These are phyloP conservation scores for Drosophila yakuba DNA, from an alignment of 1,140 invertebrate genomes.

Conservation along the genomic window DNA sequence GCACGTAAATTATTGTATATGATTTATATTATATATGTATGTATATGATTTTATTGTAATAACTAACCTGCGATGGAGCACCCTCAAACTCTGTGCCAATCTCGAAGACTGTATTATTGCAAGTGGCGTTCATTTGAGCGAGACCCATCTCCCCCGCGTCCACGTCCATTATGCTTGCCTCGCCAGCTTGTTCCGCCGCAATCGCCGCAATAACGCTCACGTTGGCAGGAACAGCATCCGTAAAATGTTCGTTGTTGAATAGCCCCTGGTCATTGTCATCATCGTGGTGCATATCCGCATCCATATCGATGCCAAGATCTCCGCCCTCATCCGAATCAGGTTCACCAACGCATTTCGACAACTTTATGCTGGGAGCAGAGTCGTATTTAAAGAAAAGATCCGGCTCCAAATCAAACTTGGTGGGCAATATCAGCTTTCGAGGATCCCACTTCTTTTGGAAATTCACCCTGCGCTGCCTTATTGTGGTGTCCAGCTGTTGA, in stretches of 20 bases:
- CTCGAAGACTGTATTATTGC: slow-evolving; percentile 75
- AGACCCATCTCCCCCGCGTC: slow-evolving; percentile 22
- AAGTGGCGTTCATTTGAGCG: slow-evolving; percentile 13
- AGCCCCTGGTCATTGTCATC: slow-evolving; percentile 63
- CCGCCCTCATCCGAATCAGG: slow-evolving; percentile 43
- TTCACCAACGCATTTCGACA: slow-evolving; percentile 39
- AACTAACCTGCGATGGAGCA: slow-evolving; percentile 70
- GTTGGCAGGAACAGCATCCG: slow-evolving; percentile 32
- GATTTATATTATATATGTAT: not conserved
- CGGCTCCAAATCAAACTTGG: slow-evolving; percentile 61
- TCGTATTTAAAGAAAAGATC: slow-evolving; percentile 66
- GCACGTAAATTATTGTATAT: not conserved
- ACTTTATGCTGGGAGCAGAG: slow-evolving; percentile 63
- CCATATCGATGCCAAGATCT: slow-evolving; percentile 31
- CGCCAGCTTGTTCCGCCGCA: slow-evolving; percentile 12
- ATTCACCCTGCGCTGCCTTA: slow-evolving; percentile 70
- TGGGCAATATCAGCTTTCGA: slow-evolving; percentile 75
- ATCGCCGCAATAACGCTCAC: slow-evolving; percentile 6
- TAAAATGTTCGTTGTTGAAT: slow-evolving; percentile 64
- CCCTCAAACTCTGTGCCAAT: slow-evolving; percentile 80
- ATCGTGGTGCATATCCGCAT: slow-evolving; percentile 29
- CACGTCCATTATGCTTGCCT: slow-evolving; percentile 61
- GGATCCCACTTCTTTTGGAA: slow-evolving; percentile 82
- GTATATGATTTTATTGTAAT: not conserved
- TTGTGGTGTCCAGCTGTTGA: slow-evolving; percentile 53